Percentiles rank a stretch among this genome's conserved stretches.
These are phyloP conservation scores for Drosophila mauritiana DNA, from an alignment of 1,140 invertebrate species.

Conservation along the genomic window DNA sequence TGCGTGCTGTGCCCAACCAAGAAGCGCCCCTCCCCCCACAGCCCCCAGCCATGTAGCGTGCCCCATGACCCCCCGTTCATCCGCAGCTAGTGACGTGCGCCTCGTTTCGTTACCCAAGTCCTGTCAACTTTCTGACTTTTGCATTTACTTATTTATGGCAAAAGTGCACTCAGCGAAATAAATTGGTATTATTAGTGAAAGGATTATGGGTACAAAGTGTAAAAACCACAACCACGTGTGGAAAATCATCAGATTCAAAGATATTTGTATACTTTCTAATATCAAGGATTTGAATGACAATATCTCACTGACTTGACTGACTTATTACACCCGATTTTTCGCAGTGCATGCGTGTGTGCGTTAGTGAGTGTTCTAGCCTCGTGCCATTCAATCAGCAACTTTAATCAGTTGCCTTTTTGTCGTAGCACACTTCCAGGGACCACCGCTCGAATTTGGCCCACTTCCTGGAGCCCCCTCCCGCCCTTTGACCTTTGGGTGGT, in stretches of 20 bases:
- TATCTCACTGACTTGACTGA: too few species aligned
- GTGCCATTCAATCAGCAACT: slow-evolving; percentile 62
- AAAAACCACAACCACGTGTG: too few species aligned
- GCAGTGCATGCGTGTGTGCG: slow-evolving; percentile 34
- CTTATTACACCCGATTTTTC: rapidly evolving
- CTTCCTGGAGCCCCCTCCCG: slow-evolving; percentile 4
- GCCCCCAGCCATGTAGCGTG: background rate
- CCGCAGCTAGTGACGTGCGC: slow-evolving; percentile 33
- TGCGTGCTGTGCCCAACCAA: slow-evolving; percentile 28
- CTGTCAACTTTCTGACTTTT: slow-evolving; percentile 70
- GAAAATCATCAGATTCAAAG: too few species aligned
- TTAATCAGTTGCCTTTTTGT: slow-evolving; percentile 57
- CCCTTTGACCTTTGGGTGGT: slow-evolving; percentile 21
- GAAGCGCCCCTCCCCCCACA: background rate
- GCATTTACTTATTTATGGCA: slow-evolving; percentile 77
- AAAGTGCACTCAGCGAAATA: slow-evolving; percentile 21
- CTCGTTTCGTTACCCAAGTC: slow-evolving; percentile 29
- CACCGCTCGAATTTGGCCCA: slow-evolving; percentile 23
- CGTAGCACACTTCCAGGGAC: slow-evolving; percentile 33
- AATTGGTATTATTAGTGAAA: background rate
- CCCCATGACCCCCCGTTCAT: slow-evolving; percentile 12
- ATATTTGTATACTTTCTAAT: too few species aligned
- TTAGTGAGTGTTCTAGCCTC: slow-evolving; percentile 28
- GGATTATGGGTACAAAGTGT: too few species aligned
- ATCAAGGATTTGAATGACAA: too few species aligned